phyloP scores from a whole-genome alignment of 64 coral and sea anemone species.

The Montipora efflorescens region DNA sequence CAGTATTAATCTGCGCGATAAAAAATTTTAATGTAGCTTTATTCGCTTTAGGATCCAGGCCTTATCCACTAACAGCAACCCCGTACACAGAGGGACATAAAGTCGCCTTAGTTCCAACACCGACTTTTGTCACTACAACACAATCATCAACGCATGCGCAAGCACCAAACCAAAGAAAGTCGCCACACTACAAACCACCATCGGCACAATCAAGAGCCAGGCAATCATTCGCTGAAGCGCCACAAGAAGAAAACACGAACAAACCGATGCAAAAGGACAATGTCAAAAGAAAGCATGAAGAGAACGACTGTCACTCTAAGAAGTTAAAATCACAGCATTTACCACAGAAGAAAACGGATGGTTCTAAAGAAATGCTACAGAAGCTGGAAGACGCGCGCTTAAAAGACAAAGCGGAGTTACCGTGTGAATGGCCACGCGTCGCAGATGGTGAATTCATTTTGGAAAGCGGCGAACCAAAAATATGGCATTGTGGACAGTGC shows the following conservation, averaged over 20 bases:
- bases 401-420: not conserved
- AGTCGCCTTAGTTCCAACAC: slow-evolving; percentile 3
- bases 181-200: slow-evolving; percentile 6
- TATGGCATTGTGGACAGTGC: slow-evolving; percentile 69
- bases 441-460: slow-evolving; percentile 25
- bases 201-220: not conserved
- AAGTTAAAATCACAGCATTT: slow-evolving; percentile 2
- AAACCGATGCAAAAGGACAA: slow-evolving; percentile 19
- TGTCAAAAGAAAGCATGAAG: slow-evolving; percentile 8
- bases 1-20: not conserved
- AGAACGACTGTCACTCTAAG: not conserved
- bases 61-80: not conserved
- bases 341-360: not conserved
- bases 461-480: slow-evolving; percentile 59
- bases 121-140: not conserved
- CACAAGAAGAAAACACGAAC: not conserved
- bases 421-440: slow-evolving; percentile 26
- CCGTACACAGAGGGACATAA: not conserved
- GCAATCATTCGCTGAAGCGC: not conserved
- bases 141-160: not conserved
- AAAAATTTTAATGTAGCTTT: not conserved
- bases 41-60: not conserved
- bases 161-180: not conserved
- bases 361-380: not conserved
- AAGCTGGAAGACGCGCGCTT: slow-evolving; percentile 13